A percentile compares a stretch with the other conserved stretches of the same genome.
Evolutionary conservation across 2,113 vertebrate genomes (phyloP).

Genomic region (Cepphus grylle): DNA sequence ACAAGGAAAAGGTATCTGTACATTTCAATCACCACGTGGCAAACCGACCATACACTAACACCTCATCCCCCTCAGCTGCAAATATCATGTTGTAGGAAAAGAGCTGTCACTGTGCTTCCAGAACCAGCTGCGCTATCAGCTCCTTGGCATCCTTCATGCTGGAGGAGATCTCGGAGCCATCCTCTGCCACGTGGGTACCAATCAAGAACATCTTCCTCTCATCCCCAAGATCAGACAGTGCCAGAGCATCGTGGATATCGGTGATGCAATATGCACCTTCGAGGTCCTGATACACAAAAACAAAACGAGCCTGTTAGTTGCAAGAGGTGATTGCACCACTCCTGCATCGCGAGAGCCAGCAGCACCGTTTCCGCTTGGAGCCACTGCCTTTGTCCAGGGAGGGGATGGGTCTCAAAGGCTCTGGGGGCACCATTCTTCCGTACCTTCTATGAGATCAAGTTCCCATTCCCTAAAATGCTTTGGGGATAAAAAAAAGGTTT

Average conservation of each 20-base stretch:
- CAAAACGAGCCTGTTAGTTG: background rate
- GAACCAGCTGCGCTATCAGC: constrained; percentile 84
- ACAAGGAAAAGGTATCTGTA: constrained; percentile 1
- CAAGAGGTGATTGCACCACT: background rate
- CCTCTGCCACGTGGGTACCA: constrained; percentile 78
- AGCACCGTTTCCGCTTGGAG: background rate
- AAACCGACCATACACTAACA: background rate
- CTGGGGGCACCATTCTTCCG: background rate
- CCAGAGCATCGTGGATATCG: constrained; percentile 87
- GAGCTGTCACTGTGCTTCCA: constrained; percentile 52
- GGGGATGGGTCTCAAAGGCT: background rate
- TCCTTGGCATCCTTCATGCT: constrained; percentile 85
- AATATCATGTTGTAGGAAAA: background rate
- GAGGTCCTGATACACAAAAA: constrained; percentile 79
- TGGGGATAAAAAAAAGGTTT: background rate
- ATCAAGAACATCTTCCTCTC: constrained; percentile 87
- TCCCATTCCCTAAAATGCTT: background rate
- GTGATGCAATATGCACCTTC: constrained; percentile 84
- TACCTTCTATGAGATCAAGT: background rate
- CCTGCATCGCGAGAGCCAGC: background rate
- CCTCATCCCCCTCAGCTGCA: background rate
- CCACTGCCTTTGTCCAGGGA: background rate
- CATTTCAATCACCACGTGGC: background rate
- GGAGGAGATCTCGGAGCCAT: constrained; percentile 73
- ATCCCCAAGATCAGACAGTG: constrained; percentile 82